Evolutionary conservation across 2,797 vertebrate species (phyloP).

Genomic region (Pseudotriccus pelzelni): DNA sequence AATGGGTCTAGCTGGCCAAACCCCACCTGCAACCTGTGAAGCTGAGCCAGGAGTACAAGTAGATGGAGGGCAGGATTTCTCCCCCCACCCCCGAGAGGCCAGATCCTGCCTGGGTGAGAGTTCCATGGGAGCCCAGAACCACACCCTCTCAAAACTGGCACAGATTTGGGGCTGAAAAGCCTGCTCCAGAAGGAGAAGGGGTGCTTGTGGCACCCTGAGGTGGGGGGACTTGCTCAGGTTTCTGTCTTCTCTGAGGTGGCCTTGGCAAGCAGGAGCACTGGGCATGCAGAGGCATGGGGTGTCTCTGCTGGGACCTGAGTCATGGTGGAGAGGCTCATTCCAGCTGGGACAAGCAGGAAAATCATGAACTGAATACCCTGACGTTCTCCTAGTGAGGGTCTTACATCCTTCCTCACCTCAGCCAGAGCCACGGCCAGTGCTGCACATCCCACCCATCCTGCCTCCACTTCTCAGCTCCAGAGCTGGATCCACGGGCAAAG

Average conservation of each 20-base stretch:
- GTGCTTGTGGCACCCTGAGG: not conserved
- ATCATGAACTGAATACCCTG: not conserved
- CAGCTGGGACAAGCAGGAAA: not conserved
- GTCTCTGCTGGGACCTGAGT: not conserved
- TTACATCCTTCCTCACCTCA: accelerated
- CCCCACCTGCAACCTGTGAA: not conserved
- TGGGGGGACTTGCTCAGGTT: not conserved
- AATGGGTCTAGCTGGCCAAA: not conserved
- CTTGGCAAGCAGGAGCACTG: accelerated
- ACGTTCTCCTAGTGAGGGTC: not conserved
- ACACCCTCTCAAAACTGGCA: not conserved
- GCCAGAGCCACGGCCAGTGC: not conserved
- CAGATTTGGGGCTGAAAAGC: not conserved
- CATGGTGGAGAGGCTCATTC: accelerated
- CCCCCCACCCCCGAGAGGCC: accelerated
- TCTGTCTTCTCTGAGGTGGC: not conserved
- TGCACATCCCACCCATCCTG: not conserved
- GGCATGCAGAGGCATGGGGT: accelerated
- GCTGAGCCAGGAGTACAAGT: not conserved
- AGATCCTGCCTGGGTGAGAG: not conserved
- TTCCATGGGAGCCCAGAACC: not conserved
- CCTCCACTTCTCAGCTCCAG: not conserved
- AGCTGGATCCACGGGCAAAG: accelerated
- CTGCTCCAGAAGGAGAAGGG: not conserved
- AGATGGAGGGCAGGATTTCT: not conserved